Base-by-base conservation (phyloP, 2,797 vertebrate genomes). In the Columba guinea region DNA sequence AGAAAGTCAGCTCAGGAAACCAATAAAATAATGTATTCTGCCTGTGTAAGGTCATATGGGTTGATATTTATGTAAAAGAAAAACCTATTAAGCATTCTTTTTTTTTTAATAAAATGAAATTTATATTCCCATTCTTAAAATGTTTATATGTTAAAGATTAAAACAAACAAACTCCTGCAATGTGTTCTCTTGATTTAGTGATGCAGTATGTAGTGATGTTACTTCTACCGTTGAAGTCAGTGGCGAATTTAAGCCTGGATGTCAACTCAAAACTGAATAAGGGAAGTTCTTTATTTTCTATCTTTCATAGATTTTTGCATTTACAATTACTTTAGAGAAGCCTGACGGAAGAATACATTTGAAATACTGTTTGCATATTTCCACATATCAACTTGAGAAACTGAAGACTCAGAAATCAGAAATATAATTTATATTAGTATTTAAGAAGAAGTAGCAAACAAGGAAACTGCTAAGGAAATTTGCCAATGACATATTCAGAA, bases 1-100 rank as follows among this genome's bases (percentile, higher is more conserved):
- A 64, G 64, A 94, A 89, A 91, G 49, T 60, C 34, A 87, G 18
- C 49, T 90, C 90, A 95, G 79, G 69, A 94, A 84, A 82, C 8
- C 26, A 67, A 41, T 62, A 48, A 60, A 81, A 56, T 58, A 84
- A 75, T 71, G 8, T 68, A 62, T 84, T 90, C 48, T 78, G n/a
- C 23, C 22, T 73, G 11, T 28, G 3, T 71, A 10, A 71, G 11
- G 5, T 5, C 13, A 18, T 20, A 26, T 41, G 21, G 7, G 10
- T 68, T 12, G 8, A 27, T 62, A 79, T 62, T 59, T 80, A 69
- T 22, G 10, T 35, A 39, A 82, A 87, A 69, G 17, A 46, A 91
- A 92, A 64, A 60, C 5, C 10, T 41, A 9, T 2, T 27, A 59
- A 79, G 18, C 30, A 60, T 48, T 22, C 1, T 51, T 85, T 89